A percentile compares a stretch with the other conserved stretches of the same genome.
These are phyloP conservation scores for Megamerina dolium DNA, from an alignment of 2,888 invertebrate genomes.

Conservation along the genomic window DNA sequence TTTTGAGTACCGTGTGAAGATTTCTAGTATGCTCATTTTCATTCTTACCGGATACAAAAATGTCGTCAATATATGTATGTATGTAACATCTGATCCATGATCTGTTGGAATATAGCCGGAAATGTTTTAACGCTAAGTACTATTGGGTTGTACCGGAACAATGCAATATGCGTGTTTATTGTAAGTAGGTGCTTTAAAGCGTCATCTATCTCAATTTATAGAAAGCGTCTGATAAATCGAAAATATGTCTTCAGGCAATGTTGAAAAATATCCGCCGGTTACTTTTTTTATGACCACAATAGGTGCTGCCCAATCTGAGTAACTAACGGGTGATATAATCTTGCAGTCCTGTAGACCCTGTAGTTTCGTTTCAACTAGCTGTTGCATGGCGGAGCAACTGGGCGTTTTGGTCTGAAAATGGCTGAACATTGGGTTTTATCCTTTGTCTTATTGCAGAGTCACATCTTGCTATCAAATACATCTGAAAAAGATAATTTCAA, in stretches of 20 bases:
- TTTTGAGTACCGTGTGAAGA: too few relatives aligned
- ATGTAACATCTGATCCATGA: too few relatives aligned
- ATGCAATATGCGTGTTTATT: background rate
- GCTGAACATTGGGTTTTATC: conserved; percentile 9
- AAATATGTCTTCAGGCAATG: too few relatives aligned
- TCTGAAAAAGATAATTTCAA: conserved; percentile 11
- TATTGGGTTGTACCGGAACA: too few relatives aligned
- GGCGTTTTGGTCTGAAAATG: conserved; percentile 20
- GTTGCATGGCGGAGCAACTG: conserved; percentile 11
- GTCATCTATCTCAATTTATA: conserved; percentile 1
- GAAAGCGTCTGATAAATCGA: conserved; percentile 1
- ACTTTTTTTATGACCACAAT: conserved; percentile 21
- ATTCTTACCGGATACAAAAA: too few relatives aligned
- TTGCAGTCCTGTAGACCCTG: conserved; percentile 14
- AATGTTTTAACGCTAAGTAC: too few relatives aligned
- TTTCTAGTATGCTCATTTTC: too few relatives aligned
- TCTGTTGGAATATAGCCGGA: too few relatives aligned
- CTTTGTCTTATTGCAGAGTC: conserved; percentile 16
- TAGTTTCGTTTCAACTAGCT: conserved; percentile 18
- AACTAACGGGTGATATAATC: conserved; percentile 19
- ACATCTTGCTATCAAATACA: conserved; percentile 10
- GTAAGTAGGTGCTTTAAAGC: background rate
- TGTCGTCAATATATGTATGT: too few relatives aligned
- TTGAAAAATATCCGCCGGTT: too few relatives aligned
- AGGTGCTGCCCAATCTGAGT: conserved; percentile 21